Evolutionary conservation across 2,113 vertebrate genomes (phyloP).

Genomic region (Uria lomvia): DNA sequence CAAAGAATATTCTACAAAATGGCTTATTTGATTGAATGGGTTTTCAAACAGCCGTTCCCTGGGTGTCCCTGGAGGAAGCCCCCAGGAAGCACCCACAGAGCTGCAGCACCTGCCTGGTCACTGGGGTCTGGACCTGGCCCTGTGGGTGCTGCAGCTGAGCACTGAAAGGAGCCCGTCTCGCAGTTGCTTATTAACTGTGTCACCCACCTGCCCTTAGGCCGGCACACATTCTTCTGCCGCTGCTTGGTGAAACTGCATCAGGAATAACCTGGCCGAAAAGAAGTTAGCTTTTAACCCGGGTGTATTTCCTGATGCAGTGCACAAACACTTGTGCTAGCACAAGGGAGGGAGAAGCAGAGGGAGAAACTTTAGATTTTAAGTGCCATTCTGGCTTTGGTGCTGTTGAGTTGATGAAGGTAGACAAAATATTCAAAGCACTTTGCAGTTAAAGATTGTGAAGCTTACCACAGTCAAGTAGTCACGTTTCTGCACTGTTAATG

Average conservation of each 20-base stretch:
- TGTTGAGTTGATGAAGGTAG: not conserved
- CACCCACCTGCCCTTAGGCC: not conserved
- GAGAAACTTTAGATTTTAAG: not conserved
- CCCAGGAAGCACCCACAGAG: rapidly evolving
- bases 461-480: not conserved
- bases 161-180: rapidly evolving
- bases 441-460: not conserved
- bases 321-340: not conserved
- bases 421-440: not conserved
- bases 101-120: rapidly evolving
- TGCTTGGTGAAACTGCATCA: not conserved
- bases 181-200: conserved; percentile 11
- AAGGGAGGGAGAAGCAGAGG: not conserved
- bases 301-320: not conserved
- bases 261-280: not conserved
- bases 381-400: not conserved
- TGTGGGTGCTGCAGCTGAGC: rapidly evolving
- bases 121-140: not conserved
- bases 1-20: not conserved
- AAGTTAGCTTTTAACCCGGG: conserved; percentile 32
- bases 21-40: not conserved
- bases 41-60: rapidly evolving
- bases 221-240: not conserved
- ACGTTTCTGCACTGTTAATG: not conserved
- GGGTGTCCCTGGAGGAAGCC: not conserved